Evolutionary conservation across 2,888 invertebrate species (phyloP).

Genomic region (Theretra japonica): DNA sequence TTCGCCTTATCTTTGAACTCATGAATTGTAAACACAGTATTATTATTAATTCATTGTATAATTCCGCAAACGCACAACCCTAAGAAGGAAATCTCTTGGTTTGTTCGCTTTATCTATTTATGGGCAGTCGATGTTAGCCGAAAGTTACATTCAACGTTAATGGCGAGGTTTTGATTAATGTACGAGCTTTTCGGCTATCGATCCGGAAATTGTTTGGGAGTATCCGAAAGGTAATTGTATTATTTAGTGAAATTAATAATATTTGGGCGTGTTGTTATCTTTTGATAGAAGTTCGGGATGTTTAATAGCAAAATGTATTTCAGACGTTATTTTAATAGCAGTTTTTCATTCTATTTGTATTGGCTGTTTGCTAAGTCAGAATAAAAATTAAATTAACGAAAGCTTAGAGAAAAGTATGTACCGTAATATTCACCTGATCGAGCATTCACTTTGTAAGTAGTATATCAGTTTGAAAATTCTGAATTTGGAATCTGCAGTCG

Average conservation of each 20-base stretch:
- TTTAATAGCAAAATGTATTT: no score
- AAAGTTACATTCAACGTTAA: slow-evolving; percentile 33
- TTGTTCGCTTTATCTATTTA: slow-evolving; percentile 30
- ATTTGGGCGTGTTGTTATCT: neutral
- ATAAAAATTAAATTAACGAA: no score
- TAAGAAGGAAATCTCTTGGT: slow-evolving; percentile 17
- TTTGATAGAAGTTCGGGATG: neutral
- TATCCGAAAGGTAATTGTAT: neutral
- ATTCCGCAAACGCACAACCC: neutral
- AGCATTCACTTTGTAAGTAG: no score
- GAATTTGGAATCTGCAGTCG: no score
- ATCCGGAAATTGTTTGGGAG: neutral
- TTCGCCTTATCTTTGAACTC: no score
- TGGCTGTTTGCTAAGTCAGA: no score
- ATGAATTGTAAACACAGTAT: neutral
- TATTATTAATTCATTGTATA: neutral
- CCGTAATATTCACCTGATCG: no score
- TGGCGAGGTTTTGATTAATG: slow-evolving; percentile 42
- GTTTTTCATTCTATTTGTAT: no score
- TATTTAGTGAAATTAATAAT: neutral
- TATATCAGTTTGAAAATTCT: no score
- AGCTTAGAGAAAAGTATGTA: no score
- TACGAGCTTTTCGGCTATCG: slow-evolving; percentile 13
- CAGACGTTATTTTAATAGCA: no score
- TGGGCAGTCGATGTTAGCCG: slow-evolving; percentile 16